Percentiles rank a stretch among this genome's conserved stretches.
These are phyloP conservation scores for Corythornis cristatus DNA, from an alignment of 2,113 vertebrate species.

Conservation along the genomic window DNA sequence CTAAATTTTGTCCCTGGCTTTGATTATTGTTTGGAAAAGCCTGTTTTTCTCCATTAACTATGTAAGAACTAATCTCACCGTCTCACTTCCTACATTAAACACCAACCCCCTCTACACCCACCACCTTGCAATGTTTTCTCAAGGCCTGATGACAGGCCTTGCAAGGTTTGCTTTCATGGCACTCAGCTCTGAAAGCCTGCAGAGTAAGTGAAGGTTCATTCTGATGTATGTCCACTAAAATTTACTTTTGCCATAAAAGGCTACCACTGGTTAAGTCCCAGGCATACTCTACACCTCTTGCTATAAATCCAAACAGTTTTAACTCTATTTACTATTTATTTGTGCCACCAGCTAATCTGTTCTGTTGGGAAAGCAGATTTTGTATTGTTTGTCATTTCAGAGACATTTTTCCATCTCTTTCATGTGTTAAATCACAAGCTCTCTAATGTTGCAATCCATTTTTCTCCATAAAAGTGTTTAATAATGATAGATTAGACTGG, in stretches of 20 bases:
- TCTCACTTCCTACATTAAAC: neutral
- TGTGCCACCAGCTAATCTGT: conserved; percentile 54
- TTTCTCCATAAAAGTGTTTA: conserved; percentile 66
- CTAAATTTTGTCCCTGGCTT: neutral
- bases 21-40: neutral
- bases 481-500: conserved; percentile 69
- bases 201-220: conserved; percentile 11
- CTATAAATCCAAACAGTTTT: conserved; percentile 20
- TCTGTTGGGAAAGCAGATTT: conserved; percentile 55
- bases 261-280: neutral
- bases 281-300: conserved; percentile 13
- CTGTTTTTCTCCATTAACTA: neutral
- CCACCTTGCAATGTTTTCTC: neutral
- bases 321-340: conserved; percentile 58
- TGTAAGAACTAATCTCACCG: neutral
- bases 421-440: conserved; percentile 55
- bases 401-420: conserved; percentile 56
- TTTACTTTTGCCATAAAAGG: neutral
- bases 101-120: neutral
- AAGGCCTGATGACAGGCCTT: neutral
- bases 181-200: neutral
- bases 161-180: neutral
- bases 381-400: conserved; percentile 56
- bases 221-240: neutral
- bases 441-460: conserved; percentile 60